Percentiles rank a stretch among this genome's conserved stretches.
phyloP scores from a whole-genome alignment of 2,888 invertebrate genomes.

The Metopia argyrocephala region DNA sequence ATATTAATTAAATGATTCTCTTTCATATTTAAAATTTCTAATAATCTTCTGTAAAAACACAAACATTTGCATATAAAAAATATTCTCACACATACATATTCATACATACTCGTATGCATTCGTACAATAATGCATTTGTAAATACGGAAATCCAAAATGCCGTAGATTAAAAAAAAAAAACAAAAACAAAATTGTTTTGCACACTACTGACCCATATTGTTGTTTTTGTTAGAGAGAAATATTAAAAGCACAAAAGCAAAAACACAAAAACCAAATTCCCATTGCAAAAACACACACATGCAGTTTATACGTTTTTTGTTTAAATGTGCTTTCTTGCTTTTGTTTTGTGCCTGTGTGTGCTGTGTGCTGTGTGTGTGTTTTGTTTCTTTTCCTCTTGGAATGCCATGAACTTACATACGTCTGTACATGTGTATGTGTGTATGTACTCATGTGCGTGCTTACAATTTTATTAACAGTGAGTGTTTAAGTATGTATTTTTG shows the following conservation, averaged over 20 bases:
- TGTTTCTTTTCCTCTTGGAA: background rate
- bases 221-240: conserved; percentile 68
- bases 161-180: conserved; percentile 42
- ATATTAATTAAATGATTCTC: conserved; percentile 16
- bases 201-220: conserved; percentile 62
- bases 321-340: no score
- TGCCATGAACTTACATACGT: background rate
- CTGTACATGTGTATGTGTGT: conserved; percentile 57
- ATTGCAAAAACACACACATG: conserved; percentile 22
- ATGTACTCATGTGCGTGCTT: conserved; percentile 56
- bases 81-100: background rate
- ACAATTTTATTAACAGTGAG: conserved; percentile 34
- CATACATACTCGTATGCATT: background rate
- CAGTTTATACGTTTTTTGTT: conserved; percentile 4
- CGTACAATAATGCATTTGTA: conserved; percentile 3
- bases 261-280: background rate
- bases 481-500: conserved; percentile 39
- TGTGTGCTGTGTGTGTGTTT: background rate
- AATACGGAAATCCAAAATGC: conserved; percentile 59
- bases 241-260: conserved; percentile 64
- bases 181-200: no score
- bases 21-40: background rate
- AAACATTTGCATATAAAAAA: background rate
- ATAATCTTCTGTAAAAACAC: background rate
- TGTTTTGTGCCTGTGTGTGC: background rate